Evolutionary conservation across 2,888 invertebrate species (phyloP), one percentile per base, ranked within the genome.

Genomic region (Parelbella ahira): DNA sequence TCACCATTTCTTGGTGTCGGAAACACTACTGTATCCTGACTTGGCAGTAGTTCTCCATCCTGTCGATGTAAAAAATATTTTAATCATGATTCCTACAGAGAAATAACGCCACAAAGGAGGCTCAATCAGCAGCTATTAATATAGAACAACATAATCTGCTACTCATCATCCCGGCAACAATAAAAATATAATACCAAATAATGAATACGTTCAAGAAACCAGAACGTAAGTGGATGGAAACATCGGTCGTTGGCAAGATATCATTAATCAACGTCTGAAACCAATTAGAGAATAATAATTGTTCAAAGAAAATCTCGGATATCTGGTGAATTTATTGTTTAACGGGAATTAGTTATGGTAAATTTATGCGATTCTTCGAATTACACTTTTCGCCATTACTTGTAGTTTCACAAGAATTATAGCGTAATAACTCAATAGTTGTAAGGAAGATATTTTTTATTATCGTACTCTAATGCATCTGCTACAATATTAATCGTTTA

Each of bases 21-120:
- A 2, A 87, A 56, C 21, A 86, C 61, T 7, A 87, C 86, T 2
- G 80, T 71, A 49, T 87, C 87, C 56, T 83, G 86, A 57, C 84
- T 86, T 8, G 80, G 76, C 2, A 79, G 52, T 4, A 81, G 49
- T 41, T 83, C 86, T 7, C 84, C 81, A 37, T 87, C 86, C 86
- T 87, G 48, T 2, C 15, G 18, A 15, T 12, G 15, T 15, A 15
- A 23, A 33, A 34, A 34, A 25, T n/a, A n/a, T n/a, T n/a, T n/a
- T n/a, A n/a, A n/a, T n/a, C n/a, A n/a, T n/a, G n/a, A n/a, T n/a
- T n/a, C n/a, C n/a, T n/a, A n/a, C n/a, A n/a, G n/a, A n/a, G n/a
- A n/a, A n/a, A n/a, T n/a, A n/a, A n/a, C n/a, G n/a, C n/a, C n/a
- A n/a, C n/a, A n/a, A n/a, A n/a, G n/a, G n/a, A n/a, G n/a, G n/a